Percentiles rank a stretch among this genome's conserved stretches.
These are phyloP conservation scores for Pyrrhosoma nymphula DNA, from an alignment of 2,888 invertebrate species.

Conservation along the genomic window DNA sequence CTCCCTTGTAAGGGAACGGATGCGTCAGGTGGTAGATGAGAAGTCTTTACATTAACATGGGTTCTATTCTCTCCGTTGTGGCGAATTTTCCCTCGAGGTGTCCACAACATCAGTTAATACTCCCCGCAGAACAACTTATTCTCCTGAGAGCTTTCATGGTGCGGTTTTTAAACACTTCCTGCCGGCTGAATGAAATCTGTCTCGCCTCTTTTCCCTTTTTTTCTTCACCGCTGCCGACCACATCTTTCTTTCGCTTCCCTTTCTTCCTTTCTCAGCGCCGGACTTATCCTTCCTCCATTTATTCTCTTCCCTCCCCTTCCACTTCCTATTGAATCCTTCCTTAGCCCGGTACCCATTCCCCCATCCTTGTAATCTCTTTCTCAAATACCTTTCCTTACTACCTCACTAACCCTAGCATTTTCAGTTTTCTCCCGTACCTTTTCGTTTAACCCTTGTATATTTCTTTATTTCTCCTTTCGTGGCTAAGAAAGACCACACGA, in stretches of 20 bases:
- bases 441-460: not conserved
- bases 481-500: not conserved
- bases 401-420: not conserved
- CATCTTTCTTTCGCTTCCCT: not conserved
- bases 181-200: not conserved
- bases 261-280: not conserved
- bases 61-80: not conserved
- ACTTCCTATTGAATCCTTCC: not conserved
- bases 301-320: not conserved
- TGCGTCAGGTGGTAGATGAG: too few relatives aligned
- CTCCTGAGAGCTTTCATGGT: too few relatives aligned
- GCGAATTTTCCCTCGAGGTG: not conserved
- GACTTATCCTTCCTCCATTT: not conserved
- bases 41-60: too few relatives aligned
- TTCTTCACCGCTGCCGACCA: not conserved
- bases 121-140: too few relatives aligned
- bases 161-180: too few relatives aligned
- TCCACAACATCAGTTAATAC: not conserved
- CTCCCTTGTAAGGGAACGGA: too few relatives aligned
- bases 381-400: not conserved
- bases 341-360: not conserved
- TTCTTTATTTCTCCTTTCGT: not conserved
- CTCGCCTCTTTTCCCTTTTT: not conserved
- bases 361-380: not conserved
- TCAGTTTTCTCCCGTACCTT: not conserved